Evolutionary conservation across 2,797 vertebrate genomes (phyloP), one percentile per base, ranked within the genome.

Genomic region (Rallus crepitans): DNA sequence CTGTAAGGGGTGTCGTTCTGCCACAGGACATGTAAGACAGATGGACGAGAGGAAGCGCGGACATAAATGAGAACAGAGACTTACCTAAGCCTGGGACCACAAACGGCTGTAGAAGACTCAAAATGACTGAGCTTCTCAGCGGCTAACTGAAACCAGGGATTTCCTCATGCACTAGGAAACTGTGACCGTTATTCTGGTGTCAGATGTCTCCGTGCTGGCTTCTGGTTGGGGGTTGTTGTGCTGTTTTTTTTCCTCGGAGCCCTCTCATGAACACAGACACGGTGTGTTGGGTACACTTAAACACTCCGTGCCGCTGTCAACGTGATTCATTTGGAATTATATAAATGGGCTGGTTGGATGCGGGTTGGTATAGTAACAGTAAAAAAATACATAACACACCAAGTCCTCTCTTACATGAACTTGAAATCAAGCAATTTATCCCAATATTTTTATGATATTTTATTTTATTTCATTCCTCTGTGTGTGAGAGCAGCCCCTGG

Each of bases 151-250:
- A 96, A 94, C 10, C 82, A 91, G 85, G 91, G 95, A 50, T 96
- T 94, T 96, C 95, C 93, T 96, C 94, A 70, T 52, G 2, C 77
- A 65, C 20, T 25, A 90, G 95, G 96, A 96, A 96, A 91, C 3
- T 63, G 92, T 89, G 96, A 96, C 95, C 94, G 93, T 96, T 95
- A 69, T 79, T 69, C 87, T 90, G 95, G 94, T 94, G 95, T 94
- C 95, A 87, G 85, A 87, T 95, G 87, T 90, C 96, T 90, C 90
- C 72, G 0, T 75, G 64, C 66, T 91, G 80, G 17, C 82, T 93
- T 80, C 89, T 95, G 77, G n/a, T 17, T 45, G 75, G 19, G 7
- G 19, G 7, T 63, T 23, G 47, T 20, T 47, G 47, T 45, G 47
- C 12, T 23, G 47, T 20, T 50, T 52, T 50, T 27, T 50, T 48